phyloP scores from a whole-genome alignment of 1,140 invertebrate genomes.

The Dinothrombium tinctorium region DNA sequence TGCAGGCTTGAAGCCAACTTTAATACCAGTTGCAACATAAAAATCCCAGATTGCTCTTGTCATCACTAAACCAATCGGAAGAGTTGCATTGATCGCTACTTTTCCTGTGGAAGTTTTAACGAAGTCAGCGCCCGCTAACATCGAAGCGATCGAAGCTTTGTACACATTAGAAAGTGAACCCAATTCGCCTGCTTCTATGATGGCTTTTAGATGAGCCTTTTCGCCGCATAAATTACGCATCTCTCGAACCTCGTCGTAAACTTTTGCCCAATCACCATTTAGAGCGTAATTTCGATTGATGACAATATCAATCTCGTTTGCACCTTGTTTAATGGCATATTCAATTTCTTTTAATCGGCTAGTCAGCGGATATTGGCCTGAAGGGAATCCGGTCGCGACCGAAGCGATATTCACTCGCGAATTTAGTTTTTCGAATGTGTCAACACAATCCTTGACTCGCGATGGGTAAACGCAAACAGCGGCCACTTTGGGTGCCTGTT shows the following conservation, averaged over 20 bases:
- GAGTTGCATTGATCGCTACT: constrained; percentile 77
- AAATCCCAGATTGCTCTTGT: constrained; percentile 68
- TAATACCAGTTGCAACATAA: constrained; percentile 36
- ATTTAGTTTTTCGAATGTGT: constrained; percentile 23
- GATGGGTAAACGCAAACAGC: constrained; percentile 88
- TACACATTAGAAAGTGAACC: constrained; percentile 68
- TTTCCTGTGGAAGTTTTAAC: constrained; percentile 99
- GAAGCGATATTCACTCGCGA: constrained; percentile 18
- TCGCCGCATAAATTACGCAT: constrained; percentile 50
- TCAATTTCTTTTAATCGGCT: constrained; percentile 61
- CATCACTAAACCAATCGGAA: constrained; percentile 80
- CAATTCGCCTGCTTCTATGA: constrained; percentile 79
- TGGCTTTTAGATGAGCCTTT: constrained; percentile 53
- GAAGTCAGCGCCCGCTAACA: constrained; percentile 50
- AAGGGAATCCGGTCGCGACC: constrained; percentile 91
- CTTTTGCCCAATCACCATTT: constrained; percentile 50
- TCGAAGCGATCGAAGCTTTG: constrained; percentile 22
- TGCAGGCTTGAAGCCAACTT: constrained; percentile 91
- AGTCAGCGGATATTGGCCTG: constrained; percentile 56
- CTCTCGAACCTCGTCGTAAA: constrained; percentile 52
- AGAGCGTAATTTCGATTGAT: constrained; percentile 67
- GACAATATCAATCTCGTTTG: constrained; percentile 87
- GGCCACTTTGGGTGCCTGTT: too few relatives aligned
- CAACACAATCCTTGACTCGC: constrained; percentile 42
- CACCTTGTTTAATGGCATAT: constrained; percentile 51